Conservation (phyloP, 2,113 vertebrate genomes). For the Seriola dumerili region DNA sequence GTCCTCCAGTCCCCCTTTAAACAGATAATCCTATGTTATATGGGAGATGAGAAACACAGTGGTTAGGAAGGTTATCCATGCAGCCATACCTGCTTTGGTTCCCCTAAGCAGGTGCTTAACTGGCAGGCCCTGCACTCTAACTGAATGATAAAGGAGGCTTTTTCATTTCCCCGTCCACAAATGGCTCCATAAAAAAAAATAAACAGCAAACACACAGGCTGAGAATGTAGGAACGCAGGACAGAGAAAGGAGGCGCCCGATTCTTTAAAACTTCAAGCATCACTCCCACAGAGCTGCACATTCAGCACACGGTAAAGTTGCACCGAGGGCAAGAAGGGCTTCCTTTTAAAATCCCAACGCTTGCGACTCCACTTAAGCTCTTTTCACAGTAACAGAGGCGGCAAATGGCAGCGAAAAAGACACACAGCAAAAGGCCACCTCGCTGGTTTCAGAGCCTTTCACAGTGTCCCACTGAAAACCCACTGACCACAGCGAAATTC, state of each 20-base stretch:
- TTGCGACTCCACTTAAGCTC: conserved; percentile 54
- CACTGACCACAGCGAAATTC: conserved; percentile 1
- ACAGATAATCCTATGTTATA: conserved; percentile 33
- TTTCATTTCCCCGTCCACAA: not conserved
- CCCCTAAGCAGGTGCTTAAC: not conserved
- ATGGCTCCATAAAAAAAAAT: not conserved
- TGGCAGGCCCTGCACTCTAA: not conserved
- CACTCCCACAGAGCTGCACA: conserved; percentile 25
- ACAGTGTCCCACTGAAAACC: not conserved
- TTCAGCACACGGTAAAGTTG: conserved; percentile 24
- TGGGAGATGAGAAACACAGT: conserved; percentile 26
- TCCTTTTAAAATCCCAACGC: conserved; percentile 48
- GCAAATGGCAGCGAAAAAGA: conserved; percentile 10
- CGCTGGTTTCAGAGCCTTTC: conserved; percentile 17
- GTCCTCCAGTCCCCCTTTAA: conserved; percentile 13
- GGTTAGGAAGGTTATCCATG: not conserved
- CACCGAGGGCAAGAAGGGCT: conserved; percentile 9
- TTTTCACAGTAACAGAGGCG: conserved; percentile 41
- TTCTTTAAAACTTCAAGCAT: conserved; percentile 14
- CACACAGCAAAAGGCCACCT: conserved; percentile 20
- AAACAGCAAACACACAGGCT: conserved; percentile 5
- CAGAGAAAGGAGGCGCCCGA: conserved; percentile 6
- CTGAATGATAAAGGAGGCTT: not conserved
- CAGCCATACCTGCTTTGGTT: conserved; percentile 14
- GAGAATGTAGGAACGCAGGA: not conserved